Conservation (phyloP, 2,113 vertebrate species). For the Budorcas taxicolor region DNA sequence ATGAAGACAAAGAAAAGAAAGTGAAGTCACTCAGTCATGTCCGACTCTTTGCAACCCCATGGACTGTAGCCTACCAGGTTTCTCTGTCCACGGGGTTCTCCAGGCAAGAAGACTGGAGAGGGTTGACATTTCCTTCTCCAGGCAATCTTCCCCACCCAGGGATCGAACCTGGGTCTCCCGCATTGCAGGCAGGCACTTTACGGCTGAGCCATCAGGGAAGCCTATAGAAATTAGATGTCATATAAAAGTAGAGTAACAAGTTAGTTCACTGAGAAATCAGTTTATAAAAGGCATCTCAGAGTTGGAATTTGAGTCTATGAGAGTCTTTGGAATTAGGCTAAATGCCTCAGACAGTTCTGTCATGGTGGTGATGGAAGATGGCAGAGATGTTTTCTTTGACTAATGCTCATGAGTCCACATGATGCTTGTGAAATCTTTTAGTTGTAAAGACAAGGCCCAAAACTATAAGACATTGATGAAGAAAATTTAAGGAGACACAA, state of each 20-base stretch:
- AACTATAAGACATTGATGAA: neutral
- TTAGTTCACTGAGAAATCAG: neutral
- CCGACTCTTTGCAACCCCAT: neutral
- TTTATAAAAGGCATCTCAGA: neutral
- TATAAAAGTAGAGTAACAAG: neutral
- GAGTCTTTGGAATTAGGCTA: neutral
- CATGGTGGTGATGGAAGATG: neutral
- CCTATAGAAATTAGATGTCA: neutral
- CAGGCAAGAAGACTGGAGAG: neutral
- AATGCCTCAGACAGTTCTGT: neutral
- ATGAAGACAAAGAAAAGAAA: neutral
- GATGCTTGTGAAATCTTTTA: neutral
- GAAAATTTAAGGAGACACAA: neutral
- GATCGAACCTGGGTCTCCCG: neutral
- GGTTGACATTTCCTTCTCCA: neutral
- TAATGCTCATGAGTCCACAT: neutral
- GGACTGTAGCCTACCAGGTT: neutral
- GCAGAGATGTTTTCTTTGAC: neutral
- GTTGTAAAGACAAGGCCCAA: neutral
- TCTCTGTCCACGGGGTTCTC: neutral
- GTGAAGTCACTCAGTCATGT: neutral
- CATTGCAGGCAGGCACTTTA: neutral
- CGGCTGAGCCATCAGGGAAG: neutral
- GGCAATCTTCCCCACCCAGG: neutral
- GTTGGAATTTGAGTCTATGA: neutral